These are phyloP conservation scores for Calliphora vomitoria DNA, from an alignment of 2,888 invertebrate genomes.

Conservation along the genomic window DNA sequence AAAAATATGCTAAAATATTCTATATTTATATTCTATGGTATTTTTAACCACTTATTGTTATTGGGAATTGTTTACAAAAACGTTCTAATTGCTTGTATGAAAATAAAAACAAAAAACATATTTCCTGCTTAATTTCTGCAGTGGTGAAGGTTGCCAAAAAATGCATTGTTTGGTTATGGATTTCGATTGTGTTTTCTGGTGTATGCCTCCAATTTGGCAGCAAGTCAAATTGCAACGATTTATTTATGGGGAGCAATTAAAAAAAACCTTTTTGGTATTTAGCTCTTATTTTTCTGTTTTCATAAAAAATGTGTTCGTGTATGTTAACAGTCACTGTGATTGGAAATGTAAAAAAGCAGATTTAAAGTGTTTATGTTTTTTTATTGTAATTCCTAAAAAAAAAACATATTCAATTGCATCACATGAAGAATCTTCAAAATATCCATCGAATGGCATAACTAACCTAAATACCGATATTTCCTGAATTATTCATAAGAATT, in stretches of 20 bases:
- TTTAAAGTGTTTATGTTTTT: too few relatives aligned
- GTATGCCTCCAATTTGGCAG: conserved; percentile 26
- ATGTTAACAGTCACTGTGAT: neutral
- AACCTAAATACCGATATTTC: too few relatives aligned
- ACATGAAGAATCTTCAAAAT: too few relatives aligned
- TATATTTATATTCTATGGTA: neutral
- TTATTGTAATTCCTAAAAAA: too few relatives aligned
- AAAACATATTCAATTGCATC: too few relatives aligned
- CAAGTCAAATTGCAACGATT: conserved; percentile 6
- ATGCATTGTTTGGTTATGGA: neutral
- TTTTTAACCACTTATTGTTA: neutral
- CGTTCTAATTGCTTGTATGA: neutral
- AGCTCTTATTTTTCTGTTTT: neutral
- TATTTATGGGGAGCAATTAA: conserved; percentile 8
- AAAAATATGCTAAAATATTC: neutral
- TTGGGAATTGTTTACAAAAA: neutral
- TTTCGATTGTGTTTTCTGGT: conserved; percentile 19
- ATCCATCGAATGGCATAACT: too few relatives aligned
- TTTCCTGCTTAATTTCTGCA: conserved; percentile 19
- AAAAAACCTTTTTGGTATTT: neutral
- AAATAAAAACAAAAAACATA: conserved; percentile 25
- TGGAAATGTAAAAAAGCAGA: too few relatives aligned
- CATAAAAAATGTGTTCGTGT: neutral
- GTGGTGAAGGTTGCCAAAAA: neutral
- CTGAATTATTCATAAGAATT: too few relatives aligned